Conservation (phyloP, 2,797 vertebrate genomes). For the Anomalospiza imberbis region DNA sequence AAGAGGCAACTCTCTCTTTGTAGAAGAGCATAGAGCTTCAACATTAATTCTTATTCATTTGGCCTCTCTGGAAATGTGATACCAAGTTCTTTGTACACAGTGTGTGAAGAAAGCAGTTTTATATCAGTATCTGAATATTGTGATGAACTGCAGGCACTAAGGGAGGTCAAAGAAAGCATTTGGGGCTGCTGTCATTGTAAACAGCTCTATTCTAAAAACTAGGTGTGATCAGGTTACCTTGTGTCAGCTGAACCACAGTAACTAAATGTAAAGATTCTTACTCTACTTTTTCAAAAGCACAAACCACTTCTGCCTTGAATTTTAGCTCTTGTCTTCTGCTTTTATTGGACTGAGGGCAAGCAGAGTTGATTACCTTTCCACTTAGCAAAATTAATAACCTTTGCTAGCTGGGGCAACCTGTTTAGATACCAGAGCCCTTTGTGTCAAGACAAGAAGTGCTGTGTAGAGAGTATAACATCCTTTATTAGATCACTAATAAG, state of each 20-base stretch:
- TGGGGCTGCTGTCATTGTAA: neutral
- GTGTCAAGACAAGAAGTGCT: neutral
- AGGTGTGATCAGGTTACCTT: neutral
- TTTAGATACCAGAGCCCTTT: neutral
- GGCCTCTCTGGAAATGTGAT: neutral
- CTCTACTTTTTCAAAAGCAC: neutral
- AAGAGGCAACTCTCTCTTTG: neutral
- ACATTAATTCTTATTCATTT: neutral
- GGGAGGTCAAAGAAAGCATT: neutral
- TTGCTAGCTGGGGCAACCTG: neutral
- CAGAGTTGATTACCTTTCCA: neutral
- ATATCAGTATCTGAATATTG: neutral
- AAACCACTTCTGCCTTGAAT: neutral
- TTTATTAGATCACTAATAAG: neutral
- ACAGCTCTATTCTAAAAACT: neutral
- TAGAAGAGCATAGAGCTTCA: neutral
- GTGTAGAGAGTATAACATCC: neutral
- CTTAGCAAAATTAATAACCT: neutral
- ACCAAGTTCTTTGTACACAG: neutral
- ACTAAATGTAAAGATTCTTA: neutral
- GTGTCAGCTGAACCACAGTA: neutral
- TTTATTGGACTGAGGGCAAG: neutral
- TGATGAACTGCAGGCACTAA: neutral
- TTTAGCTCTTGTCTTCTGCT: neutral
- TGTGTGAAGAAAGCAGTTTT: neutral